A percentile compares a stretch with the other conserved stretches of the same genome.
These are phyloP conservation scores for Burhinus bistriatus DNA, from an alignment of 2,113 vertebrate genomes.

Conservation along the genomic window DNA sequence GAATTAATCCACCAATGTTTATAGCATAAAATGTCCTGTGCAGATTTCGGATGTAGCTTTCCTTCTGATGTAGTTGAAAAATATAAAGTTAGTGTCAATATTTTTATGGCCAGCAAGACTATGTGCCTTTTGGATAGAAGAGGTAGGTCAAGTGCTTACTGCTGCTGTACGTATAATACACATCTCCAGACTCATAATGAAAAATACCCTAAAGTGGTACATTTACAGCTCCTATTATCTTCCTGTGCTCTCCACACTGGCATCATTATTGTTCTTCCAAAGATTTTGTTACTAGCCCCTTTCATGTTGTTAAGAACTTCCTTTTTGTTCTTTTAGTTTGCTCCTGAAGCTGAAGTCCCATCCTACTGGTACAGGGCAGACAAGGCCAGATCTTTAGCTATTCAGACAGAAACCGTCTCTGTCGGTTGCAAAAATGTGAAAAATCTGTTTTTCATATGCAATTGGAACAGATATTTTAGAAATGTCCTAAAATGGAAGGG, in stretches of 20 bases:
- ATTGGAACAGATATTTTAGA: constrained; percentile 45
- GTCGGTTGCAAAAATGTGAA: neutral
- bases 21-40: neutral
- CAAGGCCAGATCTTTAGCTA: neutral
- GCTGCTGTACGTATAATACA: neutral
- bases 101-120: neutral
- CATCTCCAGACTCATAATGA: neutral
- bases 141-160: neutral
- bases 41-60: neutral
- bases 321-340: neutral
- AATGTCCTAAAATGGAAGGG: neutral
- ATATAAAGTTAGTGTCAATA: neutral
- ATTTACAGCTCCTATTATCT: neutral
- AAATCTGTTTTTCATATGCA: constrained; percentile 21
- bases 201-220: neutral
- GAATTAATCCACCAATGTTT: neutral
- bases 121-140: neutral
- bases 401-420: neutral
- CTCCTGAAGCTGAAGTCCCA: neutral
- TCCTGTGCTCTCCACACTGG: fast-evolving
- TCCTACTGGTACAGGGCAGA: neutral
- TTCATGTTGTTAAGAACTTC: neutral
- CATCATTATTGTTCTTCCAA: neutral
- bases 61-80: neutral
- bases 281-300: neutral